These are phyloP conservation scores for Apistogramma diplotaenia DNA, from an alignment of 2,113 vertebrate species.

Conservation along the genomic window DNA sequence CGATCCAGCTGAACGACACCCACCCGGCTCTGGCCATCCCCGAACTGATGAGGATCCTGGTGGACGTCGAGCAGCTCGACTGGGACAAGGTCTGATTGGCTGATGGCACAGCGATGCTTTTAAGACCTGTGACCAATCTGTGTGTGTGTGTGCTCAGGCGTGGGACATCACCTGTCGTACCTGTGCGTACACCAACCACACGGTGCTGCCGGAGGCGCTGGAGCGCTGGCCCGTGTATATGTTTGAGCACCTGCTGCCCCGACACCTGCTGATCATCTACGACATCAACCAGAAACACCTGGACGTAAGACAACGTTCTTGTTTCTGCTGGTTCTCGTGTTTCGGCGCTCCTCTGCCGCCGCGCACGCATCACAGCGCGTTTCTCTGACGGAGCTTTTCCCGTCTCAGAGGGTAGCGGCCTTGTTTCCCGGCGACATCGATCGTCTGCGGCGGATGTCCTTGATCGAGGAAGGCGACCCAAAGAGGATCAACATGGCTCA, in stretches of 20 bases:
- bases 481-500: constrained; percentile 91
- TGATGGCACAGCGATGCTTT: background rate
- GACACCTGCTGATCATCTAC: constrained; percentile 85
- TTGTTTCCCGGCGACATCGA: constrained; percentile 81
- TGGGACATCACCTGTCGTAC: constrained; percentile 87
- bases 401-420: constrained; percentile 73
- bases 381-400: background rate
- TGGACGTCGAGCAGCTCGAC: constrained; percentile 84
- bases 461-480: constrained; percentile 86
- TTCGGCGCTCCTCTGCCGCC: too few relatives aligned
- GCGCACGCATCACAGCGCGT: too few relatives aligned
- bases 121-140: background rate
- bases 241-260: constrained; percentile 85
- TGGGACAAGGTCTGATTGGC: constrained; percentile 85
- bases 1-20: constrained; percentile 24
- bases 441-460: constrained; percentile 83
- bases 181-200: constrained; percentile 89
- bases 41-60: constrained; percentile 86
- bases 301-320: constrained; percentile 77
- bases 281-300: constrained; percentile 86
- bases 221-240: constrained; percentile 86
- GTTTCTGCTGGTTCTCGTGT: background rate
- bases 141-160: constrained; percentile 67
- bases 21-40: constrained; percentile 88
- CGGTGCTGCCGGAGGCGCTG: constrained; percentile 85